Evolutionary conservation across 35 echinoderm and acorn worm genomes (phyloP).

Genomic region (Nesometra sesokonis): DNA sequence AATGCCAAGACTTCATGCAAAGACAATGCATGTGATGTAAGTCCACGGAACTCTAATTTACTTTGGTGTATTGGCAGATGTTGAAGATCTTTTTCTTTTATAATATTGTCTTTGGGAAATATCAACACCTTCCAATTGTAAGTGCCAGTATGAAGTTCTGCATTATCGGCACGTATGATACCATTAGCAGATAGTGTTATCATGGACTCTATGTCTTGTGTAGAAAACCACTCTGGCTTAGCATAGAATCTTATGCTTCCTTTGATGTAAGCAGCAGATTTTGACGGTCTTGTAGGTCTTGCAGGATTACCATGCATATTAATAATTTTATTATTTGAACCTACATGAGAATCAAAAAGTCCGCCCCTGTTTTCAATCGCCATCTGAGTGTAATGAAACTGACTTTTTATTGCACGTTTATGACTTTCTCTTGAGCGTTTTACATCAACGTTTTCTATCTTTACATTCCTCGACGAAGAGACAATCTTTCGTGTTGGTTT

Average conservation of each 20-base stretch:
- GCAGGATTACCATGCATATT: too few species aligned
- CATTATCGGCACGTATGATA: not conserved
- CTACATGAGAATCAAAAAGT: too few species aligned
- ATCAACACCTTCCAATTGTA: not conserved
- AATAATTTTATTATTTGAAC: too few species aligned
- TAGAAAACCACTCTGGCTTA: not conserved
- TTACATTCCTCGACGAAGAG: not conserved
- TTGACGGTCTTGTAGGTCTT: not conserved
- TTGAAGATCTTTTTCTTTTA: not conserved
- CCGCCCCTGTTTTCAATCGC: not conserved
- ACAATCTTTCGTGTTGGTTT: not conserved
- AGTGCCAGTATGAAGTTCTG: not conserved
- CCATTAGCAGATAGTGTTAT: not conserved
- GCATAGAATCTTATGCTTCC: not conserved
- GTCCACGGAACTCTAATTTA: not conserved
- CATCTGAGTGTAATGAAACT: not conserved
- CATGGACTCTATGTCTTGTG: not conserved
- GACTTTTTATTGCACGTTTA: not conserved
- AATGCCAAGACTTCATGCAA: slow-evolving; percentile 47
- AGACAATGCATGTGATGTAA: not conserved
- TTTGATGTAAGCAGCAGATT: not conserved
- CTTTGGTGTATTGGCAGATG: not conserved
- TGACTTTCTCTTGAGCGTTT: not conserved
- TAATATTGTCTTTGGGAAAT: not conserved
- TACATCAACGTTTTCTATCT: not conserved